Conservation (phyloP, 2,113 vertebrate genomes). For the Sceloporus undulatus region DNA sequence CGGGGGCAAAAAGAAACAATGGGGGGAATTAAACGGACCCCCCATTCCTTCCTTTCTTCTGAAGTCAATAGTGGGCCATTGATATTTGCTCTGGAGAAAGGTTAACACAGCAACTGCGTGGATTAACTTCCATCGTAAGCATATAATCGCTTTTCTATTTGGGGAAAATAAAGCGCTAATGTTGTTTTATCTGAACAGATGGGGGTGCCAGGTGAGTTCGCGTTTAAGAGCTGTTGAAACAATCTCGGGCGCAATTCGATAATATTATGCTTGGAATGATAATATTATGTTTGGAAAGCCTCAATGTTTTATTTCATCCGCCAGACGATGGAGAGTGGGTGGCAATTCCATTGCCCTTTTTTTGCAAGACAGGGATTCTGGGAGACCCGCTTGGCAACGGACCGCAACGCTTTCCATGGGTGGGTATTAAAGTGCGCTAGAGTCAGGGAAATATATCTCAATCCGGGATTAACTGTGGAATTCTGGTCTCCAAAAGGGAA, state of each 20-base stretch:
- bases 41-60: background rate
- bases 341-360: constrained; percentile 61
- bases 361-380: constrained; percentile 63
- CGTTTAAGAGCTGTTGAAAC: constrained; percentile 59
- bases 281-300: constrained; percentile 65
- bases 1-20: background rate
- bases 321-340: constrained; percentile 69
- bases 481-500: too few relatives aligned
- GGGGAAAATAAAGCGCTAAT: constrained; percentile 4
- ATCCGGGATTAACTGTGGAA: background rate
- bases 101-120: background rate
- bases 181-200: constrained; percentile 56
- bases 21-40: constrained; percentile 20
- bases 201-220: constrained; percentile 61
- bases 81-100: constrained; percentile 15
- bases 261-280: constrained; percentile 65
- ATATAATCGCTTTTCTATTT: constrained; percentile 48
- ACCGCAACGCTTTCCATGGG: constrained; percentile 29
- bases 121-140: constrained; percentile 30
- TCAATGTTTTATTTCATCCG: constrained; percentile 72
- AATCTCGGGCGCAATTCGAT: constrained; percentile 47
- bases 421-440: constrained; percentile 5
- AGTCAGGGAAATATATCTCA: too few relatives aligned
- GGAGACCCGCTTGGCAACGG: constrained; percentile 13
- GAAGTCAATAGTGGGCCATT: constrained; percentile 14